These are phyloP conservation scores for Perodicticus potto DNA, from an alignment of 2,797 vertebrate species.

Conservation along the genomic window DNA sequence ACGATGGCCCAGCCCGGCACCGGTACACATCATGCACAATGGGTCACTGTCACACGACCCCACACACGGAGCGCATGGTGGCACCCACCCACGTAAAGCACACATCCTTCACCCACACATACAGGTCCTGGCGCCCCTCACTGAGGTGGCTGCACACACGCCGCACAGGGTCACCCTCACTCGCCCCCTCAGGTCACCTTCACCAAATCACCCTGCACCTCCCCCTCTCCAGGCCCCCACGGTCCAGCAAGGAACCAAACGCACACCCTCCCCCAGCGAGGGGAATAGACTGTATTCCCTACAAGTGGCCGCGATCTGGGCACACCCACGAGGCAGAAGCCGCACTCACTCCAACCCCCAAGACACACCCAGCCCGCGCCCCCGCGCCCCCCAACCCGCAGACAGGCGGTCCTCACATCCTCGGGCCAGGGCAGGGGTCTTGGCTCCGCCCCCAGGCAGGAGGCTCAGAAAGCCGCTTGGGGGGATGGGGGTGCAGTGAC, in stretches of 20 bases:
- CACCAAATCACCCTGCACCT: slow-evolving; percentile 51
- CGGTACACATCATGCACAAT: not conserved
- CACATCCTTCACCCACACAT: not conserved
- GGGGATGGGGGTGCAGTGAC: not conserved
- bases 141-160: not conserved
- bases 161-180: slow-evolving; percentile 48
- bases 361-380: slow-evolving; percentile 72
- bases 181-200: slow-evolving; percentile 77
- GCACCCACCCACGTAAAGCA: not conserved
- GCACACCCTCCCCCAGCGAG: not conserved
- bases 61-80: not conserved
- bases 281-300: not conserved
- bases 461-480: not conserved
- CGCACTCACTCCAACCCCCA: not conserved
- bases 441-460: not conserved
- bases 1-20: not conserved
- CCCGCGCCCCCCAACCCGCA: not conserved
- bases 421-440: not conserved
- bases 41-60: slow-evolving; percentile 50
- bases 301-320: not conserved
- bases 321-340: slow-evolving; percentile 69
- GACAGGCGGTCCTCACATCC: not conserved
- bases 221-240: not conserved
- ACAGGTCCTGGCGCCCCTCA: slow-evolving; percentile 10
- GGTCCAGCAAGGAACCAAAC: not conserved